phyloP scores from a whole-genome alignment of 1,140 invertebrate genomes.

The Branchinecta lindahli region DNA sequence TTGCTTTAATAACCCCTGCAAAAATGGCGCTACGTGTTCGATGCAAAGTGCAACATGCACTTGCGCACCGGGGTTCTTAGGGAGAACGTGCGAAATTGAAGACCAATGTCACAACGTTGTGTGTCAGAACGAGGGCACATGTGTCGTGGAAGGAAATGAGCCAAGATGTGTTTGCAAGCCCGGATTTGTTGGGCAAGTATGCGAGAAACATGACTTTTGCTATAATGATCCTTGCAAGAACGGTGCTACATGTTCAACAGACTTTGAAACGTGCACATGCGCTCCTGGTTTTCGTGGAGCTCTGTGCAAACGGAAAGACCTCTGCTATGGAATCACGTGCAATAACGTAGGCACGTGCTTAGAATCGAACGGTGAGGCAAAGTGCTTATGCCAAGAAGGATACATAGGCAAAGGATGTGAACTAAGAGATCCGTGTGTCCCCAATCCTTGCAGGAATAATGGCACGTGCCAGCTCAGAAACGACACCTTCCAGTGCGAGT shows the following conservation, averaged over 20 bases:
- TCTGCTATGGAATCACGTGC: not conserved
- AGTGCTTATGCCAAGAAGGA: conserved; percentile 33
- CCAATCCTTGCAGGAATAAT: not conserved
- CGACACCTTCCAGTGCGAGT: not conserved
- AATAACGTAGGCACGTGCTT: conserved; percentile 31
- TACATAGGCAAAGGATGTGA: not conserved
- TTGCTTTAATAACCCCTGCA: not conserved
- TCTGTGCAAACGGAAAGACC: conserved; percentile 28
- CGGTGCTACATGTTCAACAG: conserved; percentile 30
- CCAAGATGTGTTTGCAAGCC: conserved; percentile 22
- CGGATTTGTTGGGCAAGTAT: conserved; percentile 26
- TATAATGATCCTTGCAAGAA: conserved; percentile 31
- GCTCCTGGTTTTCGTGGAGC: conserved; percentile 29
- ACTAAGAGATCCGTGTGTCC: not conserved
- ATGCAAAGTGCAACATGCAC: conserved; percentile 32
- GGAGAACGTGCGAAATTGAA: conserved; percentile 55
- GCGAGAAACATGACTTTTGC: conserved; percentile 24
- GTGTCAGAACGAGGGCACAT: conserved; percentile 28
- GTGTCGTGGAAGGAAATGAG: conserved; percentile 26
- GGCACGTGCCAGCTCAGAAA: not conserved
- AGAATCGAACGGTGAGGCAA: conserved; percentile 30
- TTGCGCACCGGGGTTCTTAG: conserved; percentile 56
- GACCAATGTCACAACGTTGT: conserved; percentile 27
- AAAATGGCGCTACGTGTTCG: not conserved
- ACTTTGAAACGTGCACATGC: conserved; percentile 31